These are phyloP conservation scores for Cenopis cana DNA, from an alignment of 2,888 invertebrate species.

Conservation along the genomic window DNA sequence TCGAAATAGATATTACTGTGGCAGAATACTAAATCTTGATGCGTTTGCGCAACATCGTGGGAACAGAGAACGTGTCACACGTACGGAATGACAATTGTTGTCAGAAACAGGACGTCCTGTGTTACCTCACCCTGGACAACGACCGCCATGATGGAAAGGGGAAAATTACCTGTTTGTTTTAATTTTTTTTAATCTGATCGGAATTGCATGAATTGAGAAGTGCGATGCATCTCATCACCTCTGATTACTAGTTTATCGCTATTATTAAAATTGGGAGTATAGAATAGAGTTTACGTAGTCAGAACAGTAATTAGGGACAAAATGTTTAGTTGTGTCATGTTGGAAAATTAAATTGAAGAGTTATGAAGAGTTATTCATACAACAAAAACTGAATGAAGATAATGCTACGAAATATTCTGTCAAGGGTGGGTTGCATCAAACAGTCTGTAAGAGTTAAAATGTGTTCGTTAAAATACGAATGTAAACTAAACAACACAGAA, in stretches of 20 bases:
- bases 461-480: too few species aligned
- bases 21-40: conserved; percentile 51
- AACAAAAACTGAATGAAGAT: not conserved
- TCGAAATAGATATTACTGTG: too few species aligned
- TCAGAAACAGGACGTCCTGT: conserved; percentile 50
- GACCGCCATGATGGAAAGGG: conserved; percentile 2
- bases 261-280: not conserved
- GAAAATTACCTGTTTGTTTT: conserved; percentile 40
- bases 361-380: too few species aligned
- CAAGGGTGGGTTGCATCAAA: too few species aligned
- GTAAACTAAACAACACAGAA: not conserved
- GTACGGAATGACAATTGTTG: conserved; percentile 66
- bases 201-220: not conserved
- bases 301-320: not conserved
- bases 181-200: conserved; percentile 12
- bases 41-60: conserved; percentile 68
- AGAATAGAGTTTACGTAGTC: not conserved
- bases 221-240: not conserved
- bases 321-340: too few species aligned
- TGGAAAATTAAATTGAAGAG: too few species aligned
- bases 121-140: conserved; percentile 21
- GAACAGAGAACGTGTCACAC: conserved; percentile 78
- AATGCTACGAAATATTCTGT: too few species aligned
- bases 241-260: not conserved
- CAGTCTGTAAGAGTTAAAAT: too few species aligned